Evolutionary conservation across 2,888 invertebrate species (phyloP).

Genomic region (Bellardia pandia): DNA sequence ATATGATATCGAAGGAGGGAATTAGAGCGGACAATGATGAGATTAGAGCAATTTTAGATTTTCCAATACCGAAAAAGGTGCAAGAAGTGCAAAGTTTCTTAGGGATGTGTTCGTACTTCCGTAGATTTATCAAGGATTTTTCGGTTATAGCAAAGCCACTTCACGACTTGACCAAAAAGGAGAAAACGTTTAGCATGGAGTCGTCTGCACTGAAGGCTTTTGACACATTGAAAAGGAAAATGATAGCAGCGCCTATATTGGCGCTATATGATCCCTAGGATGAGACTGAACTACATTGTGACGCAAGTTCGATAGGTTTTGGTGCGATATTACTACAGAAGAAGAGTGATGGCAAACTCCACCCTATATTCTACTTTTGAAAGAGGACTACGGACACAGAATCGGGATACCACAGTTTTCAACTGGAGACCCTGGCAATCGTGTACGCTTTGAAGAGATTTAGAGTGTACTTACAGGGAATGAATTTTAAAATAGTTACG

Average conservation of each 20-base stretch:
- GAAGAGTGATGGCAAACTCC: slow-evolving; percentile 51
- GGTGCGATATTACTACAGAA: slow-evolving; percentile 60
- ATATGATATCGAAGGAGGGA: not conserved
- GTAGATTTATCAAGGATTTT: slow-evolving; percentile 60
- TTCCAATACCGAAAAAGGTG: slow-evolving; percentile 29
- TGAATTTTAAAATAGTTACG: too few species aligned
- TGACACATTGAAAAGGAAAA: not conserved
- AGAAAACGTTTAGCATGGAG: slow-evolving; percentile 49
- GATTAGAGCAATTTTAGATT: slow-evolving; percentile 16
- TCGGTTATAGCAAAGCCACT: slow-evolving; percentile 53
- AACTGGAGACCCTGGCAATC: slow-evolving; percentile 77
- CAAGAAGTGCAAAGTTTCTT: slow-evolving; percentile 57
- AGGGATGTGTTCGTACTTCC: slow-evolving; percentile 63
- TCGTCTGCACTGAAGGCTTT: slow-evolving; percentile 16
- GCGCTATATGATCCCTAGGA: slow-evolving; percentile 18
- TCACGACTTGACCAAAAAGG: not conserved
- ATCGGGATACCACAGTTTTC: slow-evolving; percentile 78
- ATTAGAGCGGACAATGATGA: slow-evolving; percentile 34
- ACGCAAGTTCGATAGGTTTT: slow-evolving; percentile 57
- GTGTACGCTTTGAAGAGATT: slow-evolving; percentile 68
- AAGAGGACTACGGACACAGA: slow-evolving; percentile 12
- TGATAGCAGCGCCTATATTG: slow-evolving; percentile 1
- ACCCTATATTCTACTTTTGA: slow-evolving; percentile 57
- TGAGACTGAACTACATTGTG: too few species aligned
- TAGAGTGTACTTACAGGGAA: too few species aligned